Evolutionary conservation across 2,113 vertebrate genomes (phyloP).

Genomic region (Ciconia boyciana): DNA sequence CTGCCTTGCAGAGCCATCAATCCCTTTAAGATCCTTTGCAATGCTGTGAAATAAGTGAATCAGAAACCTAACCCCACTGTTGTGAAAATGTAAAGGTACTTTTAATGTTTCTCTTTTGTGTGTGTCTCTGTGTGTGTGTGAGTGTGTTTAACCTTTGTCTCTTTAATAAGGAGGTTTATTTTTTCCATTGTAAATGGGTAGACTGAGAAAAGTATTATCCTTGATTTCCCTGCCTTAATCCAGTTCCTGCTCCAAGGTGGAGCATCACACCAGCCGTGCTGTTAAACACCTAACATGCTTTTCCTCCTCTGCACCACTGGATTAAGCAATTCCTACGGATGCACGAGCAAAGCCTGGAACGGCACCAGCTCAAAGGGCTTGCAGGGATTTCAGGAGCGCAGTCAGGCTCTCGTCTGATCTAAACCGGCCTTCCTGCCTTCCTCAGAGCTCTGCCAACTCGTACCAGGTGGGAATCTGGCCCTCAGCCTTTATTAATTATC

Average conservation of each 20-base stretch:
- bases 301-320: background rate
- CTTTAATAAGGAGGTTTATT: background rate
- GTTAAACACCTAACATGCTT: background rate
- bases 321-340: background rate
- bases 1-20: background rate
- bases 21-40: background rate
- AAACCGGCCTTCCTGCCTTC: background rate
- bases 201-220: background rate
- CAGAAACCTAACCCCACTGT: background rate
- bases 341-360: background rate
- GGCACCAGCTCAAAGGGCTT: background rate
- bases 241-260: background rate
- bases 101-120: constrained; percentile 14
- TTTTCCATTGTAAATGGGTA: background rate
- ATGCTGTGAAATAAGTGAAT: constrained; percentile 27
- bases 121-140: background rate
- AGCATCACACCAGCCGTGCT: background rate
- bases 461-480: constrained; percentile 12
- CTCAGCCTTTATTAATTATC: background rate
- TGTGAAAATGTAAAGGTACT: constrained; percentile 3
- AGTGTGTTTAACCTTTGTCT: background rate
- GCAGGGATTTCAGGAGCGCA: background rate
- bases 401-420: background rate
- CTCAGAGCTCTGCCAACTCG: background rate
- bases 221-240: background rate